Conservation (phyloP, 1,140 invertebrate species). For the Coenobita brevimanus region DNA sequence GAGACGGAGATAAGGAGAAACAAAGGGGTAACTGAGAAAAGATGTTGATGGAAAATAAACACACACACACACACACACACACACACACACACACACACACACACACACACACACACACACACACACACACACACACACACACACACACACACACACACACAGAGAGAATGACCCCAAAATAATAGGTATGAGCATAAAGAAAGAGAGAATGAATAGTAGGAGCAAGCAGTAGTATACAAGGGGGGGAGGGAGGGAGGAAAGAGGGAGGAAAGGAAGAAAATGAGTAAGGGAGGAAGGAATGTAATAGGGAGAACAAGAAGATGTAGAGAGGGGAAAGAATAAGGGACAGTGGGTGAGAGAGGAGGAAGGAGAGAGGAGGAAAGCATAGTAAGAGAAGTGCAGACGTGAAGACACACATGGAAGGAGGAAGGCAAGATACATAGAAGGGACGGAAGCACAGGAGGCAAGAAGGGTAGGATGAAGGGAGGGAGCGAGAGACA, state of each 20-base stretch:
- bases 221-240: neutral
- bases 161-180: neutral
- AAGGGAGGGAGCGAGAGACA: neutral
- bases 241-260: neutral
- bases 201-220: neutral
- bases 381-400: no score
- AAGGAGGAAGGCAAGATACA: no score
- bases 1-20: neutral
- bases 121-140: neutral
- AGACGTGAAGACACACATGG: no score
- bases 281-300: neutral
- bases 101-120: conserved; percentile 1
- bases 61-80: conserved; percentile 22
- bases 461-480: neutral
- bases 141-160: neutral
- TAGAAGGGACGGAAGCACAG: no score
- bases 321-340: neutral
- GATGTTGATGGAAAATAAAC: neutral
- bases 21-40: neutral
- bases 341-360: neutral
- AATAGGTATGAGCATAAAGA: neutral
- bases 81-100: neutral
- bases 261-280: neutral
- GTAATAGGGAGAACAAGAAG: neutral
- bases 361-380: no score